Evolutionary conservation across 1,140 invertebrate genomes (phyloP), one percentile per base, ranked within the genome.

Genomic region (Drosophila nigromelanica): DNA sequence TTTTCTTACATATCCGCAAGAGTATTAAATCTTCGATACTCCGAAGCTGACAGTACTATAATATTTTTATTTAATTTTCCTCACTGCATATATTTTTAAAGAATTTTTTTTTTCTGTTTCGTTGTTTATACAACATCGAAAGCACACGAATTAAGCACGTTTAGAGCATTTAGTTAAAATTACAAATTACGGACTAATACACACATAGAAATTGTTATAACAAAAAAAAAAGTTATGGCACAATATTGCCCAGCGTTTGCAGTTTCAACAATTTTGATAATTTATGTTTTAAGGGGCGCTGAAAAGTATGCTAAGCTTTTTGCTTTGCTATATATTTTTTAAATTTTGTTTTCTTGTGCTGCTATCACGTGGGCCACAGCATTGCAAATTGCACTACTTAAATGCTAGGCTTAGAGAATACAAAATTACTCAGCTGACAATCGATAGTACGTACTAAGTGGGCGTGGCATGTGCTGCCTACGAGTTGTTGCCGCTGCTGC

Each of bases 131-230:
- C 85, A 89, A 89, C 83, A 89, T 73, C 73, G 66, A 89, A 89
- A 89, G 83, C 83, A 89, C 83, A 89, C 85, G 67, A 82, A 82
- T 39, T 70, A 77, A 62, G 60, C 76, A 68, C 76, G 60, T 73
- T 61, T 83, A 73, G 73, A 76, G 72, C 72, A 71, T 73, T 77
- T 72, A 83, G 83, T 70, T 73, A 82, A 66, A 76, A 72, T 80
- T 89, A 83, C 80, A 72, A 77, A 80, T 83, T 89, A 89, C 83
- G 60, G 79, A 73, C 80, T 87, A 87, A 71, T 72, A 73, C 52
- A 72, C 69, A 82, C 72, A 69, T 72, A 77, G 50, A 52, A 63
- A 73, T 61, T 43, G 48, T 63, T 24, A 40, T 43, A 48, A 39
- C 66, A 52, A 62, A 59, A 55, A 47, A 42, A 54, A 62, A 37